Base-by-base conservation (phyloP, 2,113 vertebrate genomes). In the Callionymus lyra region DNA sequence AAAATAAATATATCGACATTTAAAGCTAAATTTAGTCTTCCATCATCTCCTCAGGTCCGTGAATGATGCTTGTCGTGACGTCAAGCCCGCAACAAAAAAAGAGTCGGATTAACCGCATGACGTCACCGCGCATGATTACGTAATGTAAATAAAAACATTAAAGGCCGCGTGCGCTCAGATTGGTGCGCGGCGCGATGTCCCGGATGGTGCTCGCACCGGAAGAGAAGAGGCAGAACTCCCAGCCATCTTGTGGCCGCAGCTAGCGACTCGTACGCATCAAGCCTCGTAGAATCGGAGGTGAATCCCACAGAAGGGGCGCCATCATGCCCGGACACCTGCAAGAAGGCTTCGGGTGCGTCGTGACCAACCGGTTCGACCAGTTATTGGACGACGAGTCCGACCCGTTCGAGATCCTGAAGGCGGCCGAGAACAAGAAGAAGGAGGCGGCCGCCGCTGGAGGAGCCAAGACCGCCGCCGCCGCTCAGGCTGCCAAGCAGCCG, bases 321-420 rank as follows among this genome's bases (percentile, higher is more conserved):
- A 95, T 93, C 91, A 94, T 97, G 93, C 94, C 94, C 86, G 93
- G 94, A 82, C 92, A 97, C 78, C 84, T 97, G 86, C 94, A 97
- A 82, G 92, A 97, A 87, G 91, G 91, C 71, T 97, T 95, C 83
- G 89, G 92, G 82, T 97, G 94, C 70, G 91, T 95, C 82, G 91
- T 97, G 53, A 95, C 91, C 81, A 97, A 97, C 76, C 89, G 94
- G 80, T 97, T 97, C 83, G 91, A 95, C 86, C 93, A 97, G 86
- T 79, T 97, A 87, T 92, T 95, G 74, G 93, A 97, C 71, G 92
- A 97, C 57, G 92, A 97, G 75, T 88, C 89, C 48, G 94, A 97
- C 57, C 94, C 94, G 51, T 97, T 94, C 61, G 93, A 97, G 86
- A 84, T 94, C 65, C 71, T 97, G 69, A 90, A 92, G 74, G 91